A percentile compares a stretch with the other conserved stretches of the same genome.
phyloP scores from a whole-genome alignment of 2,888 invertebrate species.

The Selenia dentaria region DNA sequence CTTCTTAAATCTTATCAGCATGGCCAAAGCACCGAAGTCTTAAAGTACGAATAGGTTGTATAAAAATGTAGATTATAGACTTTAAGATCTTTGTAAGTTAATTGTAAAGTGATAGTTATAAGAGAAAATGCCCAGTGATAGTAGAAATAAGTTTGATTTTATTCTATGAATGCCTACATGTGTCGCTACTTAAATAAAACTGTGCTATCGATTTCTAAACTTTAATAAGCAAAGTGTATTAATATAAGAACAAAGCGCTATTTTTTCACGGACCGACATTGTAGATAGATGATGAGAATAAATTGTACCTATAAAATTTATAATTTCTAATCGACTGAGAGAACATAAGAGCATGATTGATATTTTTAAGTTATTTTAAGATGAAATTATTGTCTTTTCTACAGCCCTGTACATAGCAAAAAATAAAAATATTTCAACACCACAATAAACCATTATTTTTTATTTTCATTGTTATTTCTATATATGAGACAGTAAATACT shows the following conservation, averaged over 20 bases:
- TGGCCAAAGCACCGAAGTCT: slow-evolving; percentile 80
- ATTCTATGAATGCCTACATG: slow-evolving; percentile 43
- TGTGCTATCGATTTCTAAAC: slow-evolving; percentile 66
- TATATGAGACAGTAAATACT: too few species aligned
- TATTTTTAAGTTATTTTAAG: slow-evolving; percentile 77
- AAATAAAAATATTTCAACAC: slow-evolving; percentile 67
- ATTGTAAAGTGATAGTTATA: slow-evolving; percentile 60
- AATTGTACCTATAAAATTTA: slow-evolving; percentile 52
- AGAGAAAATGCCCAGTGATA: slow-evolving; percentile 80
- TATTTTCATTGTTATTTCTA: too few species aligned
- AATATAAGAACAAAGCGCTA: slow-evolving; percentile 60
- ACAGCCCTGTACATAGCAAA: slow-evolving; percentile 80
- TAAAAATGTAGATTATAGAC: slow-evolving; percentile 65
- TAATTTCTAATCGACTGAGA: slow-evolving; percentile 71
- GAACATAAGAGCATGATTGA: slow-evolving; percentile 60
- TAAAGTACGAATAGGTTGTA: slow-evolving; percentile 64
- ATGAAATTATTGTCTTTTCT: slow-evolving; percentile 77
- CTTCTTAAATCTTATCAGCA: slow-evolving; percentile 53
- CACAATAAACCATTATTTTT: slow-evolving; percentile 40
- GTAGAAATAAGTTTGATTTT: slow-evolving; percentile 74
- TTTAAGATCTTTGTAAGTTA: too few species aligned
- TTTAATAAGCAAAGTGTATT: slow-evolving; percentile 50
- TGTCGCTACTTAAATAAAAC: slow-evolving; percentile 51
- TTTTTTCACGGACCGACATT: slow-evolving; percentile 71
- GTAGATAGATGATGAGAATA: slow-evolving; percentile 49